Evolutionary conservation across 2,797 vertebrate species (phyloP).

Genomic region (Scleropages formosus): DNA sequence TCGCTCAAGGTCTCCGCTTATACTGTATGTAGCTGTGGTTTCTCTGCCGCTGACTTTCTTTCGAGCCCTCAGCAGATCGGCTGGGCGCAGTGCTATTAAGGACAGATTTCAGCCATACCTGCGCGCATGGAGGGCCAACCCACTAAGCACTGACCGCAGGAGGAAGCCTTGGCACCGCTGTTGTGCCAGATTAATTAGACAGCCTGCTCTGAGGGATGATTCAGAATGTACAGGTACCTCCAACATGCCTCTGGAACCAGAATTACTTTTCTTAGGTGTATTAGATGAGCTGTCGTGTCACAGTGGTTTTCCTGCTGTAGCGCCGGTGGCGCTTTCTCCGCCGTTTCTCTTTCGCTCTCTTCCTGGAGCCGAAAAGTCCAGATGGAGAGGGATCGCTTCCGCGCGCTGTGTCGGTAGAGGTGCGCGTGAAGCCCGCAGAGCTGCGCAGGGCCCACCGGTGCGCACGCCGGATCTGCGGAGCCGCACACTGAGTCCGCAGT

Average conservation of each 20-base stretch:
- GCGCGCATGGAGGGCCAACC: background rate
- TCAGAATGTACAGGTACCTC: background rate
- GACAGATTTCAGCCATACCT: constrained; percentile 1
- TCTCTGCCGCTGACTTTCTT: background rate
- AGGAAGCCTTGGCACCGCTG: constrained; percentile 13
- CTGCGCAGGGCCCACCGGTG: background rate
- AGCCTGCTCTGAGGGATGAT: constrained; percentile 48
- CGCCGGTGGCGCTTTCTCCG: background rate
- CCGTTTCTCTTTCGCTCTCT: constrained; percentile 12
- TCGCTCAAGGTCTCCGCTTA: constrained; percentile 15
- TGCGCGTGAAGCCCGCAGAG: background rate
- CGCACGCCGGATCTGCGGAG: constrained; percentile 4
- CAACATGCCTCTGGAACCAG: background rate
- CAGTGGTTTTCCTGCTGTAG: constrained; percentile 18
- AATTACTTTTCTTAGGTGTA: background rate
- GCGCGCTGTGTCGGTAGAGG: background rate
- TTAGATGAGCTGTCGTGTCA: constrained; percentile 22
- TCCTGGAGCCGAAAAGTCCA: constrained; percentile 6
- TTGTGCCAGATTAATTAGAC: constrained; percentile 66
- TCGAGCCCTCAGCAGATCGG: constrained; percentile 15
- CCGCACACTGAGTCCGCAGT: background rate
- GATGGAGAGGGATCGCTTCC: background rate
- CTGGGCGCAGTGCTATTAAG: background rate
- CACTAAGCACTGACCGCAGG: background rate
- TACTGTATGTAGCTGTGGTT: constrained; percentile 4